A percentile compares a stretch with the other conserved stretches of the same genome.
Evolutionary conservation across 2,797 vertebrate genomes (phyloP).

Genomic region (Scarus forsteni): DNA sequence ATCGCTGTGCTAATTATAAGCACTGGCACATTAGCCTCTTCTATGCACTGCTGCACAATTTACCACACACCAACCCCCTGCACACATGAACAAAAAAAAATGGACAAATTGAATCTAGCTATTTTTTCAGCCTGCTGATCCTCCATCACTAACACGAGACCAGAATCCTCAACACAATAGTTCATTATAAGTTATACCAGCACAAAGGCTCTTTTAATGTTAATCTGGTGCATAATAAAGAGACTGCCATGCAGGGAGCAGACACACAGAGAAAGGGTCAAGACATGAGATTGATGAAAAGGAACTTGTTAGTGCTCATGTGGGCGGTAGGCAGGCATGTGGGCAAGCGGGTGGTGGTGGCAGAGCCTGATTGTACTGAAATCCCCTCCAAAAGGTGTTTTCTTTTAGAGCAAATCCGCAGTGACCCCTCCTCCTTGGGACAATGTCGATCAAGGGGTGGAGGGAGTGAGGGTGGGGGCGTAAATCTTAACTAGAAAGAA

Average conservation of each 20-base stretch:
- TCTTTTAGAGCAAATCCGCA: conserved; percentile 50
- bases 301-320: conserved; percentile 18
- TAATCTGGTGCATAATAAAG: conserved; percentile 48
- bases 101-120: conserved; percentile 37
- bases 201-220: conserved; percentile 51
- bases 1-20: conserved; percentile 50
- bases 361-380: conserved; percentile 19
- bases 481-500: conserved; percentile 51
- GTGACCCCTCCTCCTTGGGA: conserved; percentile 56
- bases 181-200: conserved; percentile 37
- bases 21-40: conserved; percentile 42
- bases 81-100: conserved; percentile 27
- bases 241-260: conserved; percentile 25
- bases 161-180: conserved; percentile 34
- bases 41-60: conserved; percentile 51
- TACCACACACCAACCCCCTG: conserved; percentile 21
- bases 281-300: conserved; percentile 28
- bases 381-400: conserved; percentile 36
- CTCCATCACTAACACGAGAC: conserved; percentile 25
- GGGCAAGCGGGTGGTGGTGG: conserved; percentile 8
- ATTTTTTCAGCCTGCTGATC: conserved; percentile 44
- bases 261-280: conserved; percentile 36
- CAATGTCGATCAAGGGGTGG: conserved; percentile 17
- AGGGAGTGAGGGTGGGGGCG: neutral
- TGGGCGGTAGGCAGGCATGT: conserved; percentile 19